These are phyloP conservation scores for Botrylloides violaceus DNA, from an alignment of 23 tunicate species.

Conservation along the genomic window DNA sequence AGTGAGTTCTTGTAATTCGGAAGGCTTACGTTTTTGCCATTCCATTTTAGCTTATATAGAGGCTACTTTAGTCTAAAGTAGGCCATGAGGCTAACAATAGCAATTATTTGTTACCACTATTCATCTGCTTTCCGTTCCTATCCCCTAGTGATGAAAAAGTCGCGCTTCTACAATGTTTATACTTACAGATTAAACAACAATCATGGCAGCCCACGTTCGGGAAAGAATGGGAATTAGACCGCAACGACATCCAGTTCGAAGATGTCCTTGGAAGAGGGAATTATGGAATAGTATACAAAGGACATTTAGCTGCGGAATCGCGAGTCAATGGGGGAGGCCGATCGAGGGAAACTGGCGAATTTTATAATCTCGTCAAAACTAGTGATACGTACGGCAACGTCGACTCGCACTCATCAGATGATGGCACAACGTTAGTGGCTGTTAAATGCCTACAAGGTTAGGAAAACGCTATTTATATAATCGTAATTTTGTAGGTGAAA, in stretches of 20 bases:
- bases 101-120: too few species aligned
- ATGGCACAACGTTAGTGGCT: conserved; percentile 4
- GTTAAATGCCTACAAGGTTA: conserved; percentile 43
- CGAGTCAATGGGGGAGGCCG: background rate
- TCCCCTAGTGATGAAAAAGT: too few species aligned
- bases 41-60: too few species aligned
- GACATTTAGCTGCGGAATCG: background rate
- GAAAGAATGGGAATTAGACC: conserved; percentile 54
- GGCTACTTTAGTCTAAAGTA: too few species aligned
- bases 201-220: conserved; percentile 67
- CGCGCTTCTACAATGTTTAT: too few species aligned
- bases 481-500: too few species aligned
- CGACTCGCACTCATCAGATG: background rate
- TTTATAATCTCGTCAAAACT: conserved; percentile 1
- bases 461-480: too few species aligned
- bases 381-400: background rate
- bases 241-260: conserved; percentile 26
- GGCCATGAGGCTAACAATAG: too few species aligned
- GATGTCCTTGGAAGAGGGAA: conserved; percentile 65
- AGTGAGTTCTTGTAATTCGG: too few species aligned
- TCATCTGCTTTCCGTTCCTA: too few species aligned
- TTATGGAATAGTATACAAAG: conserved; percentile 64
- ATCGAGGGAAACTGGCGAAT: background rate
- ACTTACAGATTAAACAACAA: background rate
- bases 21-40: too few species aligned